Conservation (phyloP, 2,888 invertebrate genomes). For the Melanostoma scalare region DNA sequence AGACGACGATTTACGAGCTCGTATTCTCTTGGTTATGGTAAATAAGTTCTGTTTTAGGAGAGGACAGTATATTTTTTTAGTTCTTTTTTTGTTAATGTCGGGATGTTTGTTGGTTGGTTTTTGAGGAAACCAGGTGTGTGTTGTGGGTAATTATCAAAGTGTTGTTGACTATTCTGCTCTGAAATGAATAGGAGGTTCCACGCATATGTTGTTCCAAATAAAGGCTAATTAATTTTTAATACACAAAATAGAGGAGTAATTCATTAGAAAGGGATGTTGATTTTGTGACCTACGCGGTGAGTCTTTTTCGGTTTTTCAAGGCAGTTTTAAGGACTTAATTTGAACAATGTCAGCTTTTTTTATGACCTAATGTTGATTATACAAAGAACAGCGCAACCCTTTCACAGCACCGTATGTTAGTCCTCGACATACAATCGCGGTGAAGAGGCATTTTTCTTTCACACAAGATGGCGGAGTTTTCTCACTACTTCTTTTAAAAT, state of each 20-base stretch:
- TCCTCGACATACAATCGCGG: too few relatives aligned
- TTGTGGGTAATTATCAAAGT: constrained; percentile 58
- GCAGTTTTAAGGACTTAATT: too few relatives aligned
- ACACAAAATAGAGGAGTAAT: constrained; percentile 5
- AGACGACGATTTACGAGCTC: constrained; percentile 67
- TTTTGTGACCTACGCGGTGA: too few relatives aligned
- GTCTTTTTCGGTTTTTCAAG: too few relatives aligned
- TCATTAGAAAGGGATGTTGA: constrained; percentile 16
- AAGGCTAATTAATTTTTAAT: constrained; percentile 48
- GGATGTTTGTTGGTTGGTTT: constrained; percentile 47
- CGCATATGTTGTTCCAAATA: constrained; percentile 32
- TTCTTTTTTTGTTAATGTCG: constrained; percentile 10
- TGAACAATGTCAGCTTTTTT: too few relatives aligned
- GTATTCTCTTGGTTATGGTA: constrained; percentile 46
- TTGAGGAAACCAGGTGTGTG: constrained; percentile 54
- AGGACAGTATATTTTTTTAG: background rate
- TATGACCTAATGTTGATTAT: too few relatives aligned
- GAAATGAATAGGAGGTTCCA: constrained; percentile 36
- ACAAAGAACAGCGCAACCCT: too few relatives aligned
- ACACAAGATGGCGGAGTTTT: too few relatives aligned
- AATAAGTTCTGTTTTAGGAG: constrained; percentile 28
- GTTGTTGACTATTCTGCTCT: constrained; percentile 42
- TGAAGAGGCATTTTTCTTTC: too few relatives aligned
- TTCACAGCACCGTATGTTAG: too few relatives aligned
- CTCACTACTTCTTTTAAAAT: too few relatives aligned